Conservation (phyloP, 1,140 invertebrate genomes). For the Coenobita brevimanus region DNA sequence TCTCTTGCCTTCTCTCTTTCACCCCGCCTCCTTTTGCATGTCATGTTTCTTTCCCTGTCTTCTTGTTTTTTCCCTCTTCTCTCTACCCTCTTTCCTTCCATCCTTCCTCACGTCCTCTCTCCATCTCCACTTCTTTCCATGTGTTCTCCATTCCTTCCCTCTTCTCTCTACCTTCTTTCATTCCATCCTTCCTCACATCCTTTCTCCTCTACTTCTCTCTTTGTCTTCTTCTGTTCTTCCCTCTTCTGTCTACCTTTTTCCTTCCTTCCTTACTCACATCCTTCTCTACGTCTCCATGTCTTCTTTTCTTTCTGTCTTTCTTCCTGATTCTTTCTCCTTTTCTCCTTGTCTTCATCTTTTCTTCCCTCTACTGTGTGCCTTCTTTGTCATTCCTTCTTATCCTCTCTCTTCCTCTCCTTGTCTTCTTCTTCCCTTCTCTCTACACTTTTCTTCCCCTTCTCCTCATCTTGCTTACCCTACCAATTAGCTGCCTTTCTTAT, state of each 20-base stretch:
- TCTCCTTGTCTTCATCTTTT: neutral
- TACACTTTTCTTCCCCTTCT: neutral
- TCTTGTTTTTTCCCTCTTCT: neutral
- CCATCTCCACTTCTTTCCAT: too few relatives aligned
- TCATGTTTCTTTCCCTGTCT: too few relatives aligned
- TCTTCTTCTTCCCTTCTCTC: neutral
- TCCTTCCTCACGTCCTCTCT: neutral
- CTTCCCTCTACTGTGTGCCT: neutral
- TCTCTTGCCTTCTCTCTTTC: neutral
- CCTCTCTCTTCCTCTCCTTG: slow-evolving; percentile 3
- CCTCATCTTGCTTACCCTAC: neutral
- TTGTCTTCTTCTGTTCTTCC: neutral
- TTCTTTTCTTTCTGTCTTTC: neutral
- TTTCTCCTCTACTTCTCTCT: neutral
- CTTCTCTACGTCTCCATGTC: neutral
- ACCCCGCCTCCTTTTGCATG: neutral
- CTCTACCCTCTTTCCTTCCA: neutral
- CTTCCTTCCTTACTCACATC: neutral
- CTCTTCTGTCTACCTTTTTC: neutral
- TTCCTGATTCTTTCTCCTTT: neutral
- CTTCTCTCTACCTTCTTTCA: neutral
- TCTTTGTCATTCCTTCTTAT: neutral
- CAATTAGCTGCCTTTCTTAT: neutral
- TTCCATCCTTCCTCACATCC: neutral
- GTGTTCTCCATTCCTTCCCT: neutral